Percentiles rank a stretch among this genome's conserved stretches.
Conservation (phyloP, 1,140 invertebrate species). For the Charaxes varanes region DNA sequence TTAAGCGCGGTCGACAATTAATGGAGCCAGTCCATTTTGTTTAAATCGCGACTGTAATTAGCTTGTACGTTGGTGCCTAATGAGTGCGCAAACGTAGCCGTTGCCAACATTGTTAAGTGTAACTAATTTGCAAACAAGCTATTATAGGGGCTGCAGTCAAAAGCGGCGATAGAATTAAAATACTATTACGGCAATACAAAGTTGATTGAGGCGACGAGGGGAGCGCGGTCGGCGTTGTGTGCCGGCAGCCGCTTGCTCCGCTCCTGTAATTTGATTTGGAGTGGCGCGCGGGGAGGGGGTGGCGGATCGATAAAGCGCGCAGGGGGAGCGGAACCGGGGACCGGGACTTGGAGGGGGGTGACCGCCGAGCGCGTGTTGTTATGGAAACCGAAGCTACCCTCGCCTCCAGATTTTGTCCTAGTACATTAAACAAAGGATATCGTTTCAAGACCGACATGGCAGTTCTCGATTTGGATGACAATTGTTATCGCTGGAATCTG, state of each 20-base stretch:
- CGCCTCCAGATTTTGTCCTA: conserved; percentile 68
- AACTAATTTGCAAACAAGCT: conserved; percentile 61
- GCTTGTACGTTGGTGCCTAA: conserved; percentile 12
- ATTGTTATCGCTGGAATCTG: conserved; percentile 21
- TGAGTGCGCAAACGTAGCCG: conserved; percentile 13
- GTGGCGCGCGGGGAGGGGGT: conserved; percentile 40
- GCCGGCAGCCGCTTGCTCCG: conserved; percentile 38
- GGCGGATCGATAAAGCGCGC: conserved; percentile 56
- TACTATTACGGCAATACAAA: conserved; percentile 70
- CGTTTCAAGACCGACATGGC: conserved; percentile 38
- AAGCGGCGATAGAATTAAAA: conserved; percentile 70
- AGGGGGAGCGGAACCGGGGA: conserved; percentile 20
- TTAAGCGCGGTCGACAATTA: too few species aligned
- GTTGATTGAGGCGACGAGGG: conserved; percentile 60
- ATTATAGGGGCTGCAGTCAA: conserved; percentile 51
- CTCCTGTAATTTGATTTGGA: conserved; percentile 72
- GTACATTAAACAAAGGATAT: conserved; percentile 70
- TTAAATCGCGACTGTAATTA: conserved; percentile 19
- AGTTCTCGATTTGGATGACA: conserved; percentile 21
- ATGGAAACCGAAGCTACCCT: conserved; percentile 67
- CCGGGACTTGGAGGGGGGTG: conserved; percentile 22
- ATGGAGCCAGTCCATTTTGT: conserved; percentile 11
- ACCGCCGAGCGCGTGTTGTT: conserved; percentile 61
- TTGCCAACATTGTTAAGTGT: conserved; percentile 34
- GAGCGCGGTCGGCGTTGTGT: conserved; percentile 26